Evolutionary conservation across 2,888 invertebrate species (phyloP), one percentile per base, ranked within the genome.

Genomic region (Drosophila koepferae): DNA sequence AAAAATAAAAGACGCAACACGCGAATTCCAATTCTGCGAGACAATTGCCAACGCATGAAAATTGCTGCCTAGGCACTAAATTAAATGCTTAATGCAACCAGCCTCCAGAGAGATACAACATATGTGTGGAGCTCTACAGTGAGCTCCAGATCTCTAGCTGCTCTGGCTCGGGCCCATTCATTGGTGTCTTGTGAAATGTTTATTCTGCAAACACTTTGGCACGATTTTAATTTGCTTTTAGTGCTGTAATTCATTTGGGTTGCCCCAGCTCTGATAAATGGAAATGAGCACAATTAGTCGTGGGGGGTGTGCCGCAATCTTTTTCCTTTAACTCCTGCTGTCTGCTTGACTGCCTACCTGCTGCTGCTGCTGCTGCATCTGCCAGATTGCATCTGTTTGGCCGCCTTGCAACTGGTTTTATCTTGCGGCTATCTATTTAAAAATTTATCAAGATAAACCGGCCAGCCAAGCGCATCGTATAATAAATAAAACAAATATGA

Each of bases 281-380:
- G 83, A 86, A 89, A 84, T 84, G 86, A 80, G 86, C 65, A 74
- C 89, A 84, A 84, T 84, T 89, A 89, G 84, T 89, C 78, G 89
- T 89, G 89, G 84, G 84, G 84, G 84, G 84, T 86, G 87, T 85
- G 67, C 65, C 74, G 18, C 51, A 44, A 44, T 41, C 51, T 36
- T 16, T 49, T 48, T 6, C 40, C 51, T 51, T 51, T 36, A 23
- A 41, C 12, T 41, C n/a, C 18, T 40, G 14, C 10, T 40, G 44
- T 23, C 48, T 14, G n/a, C 31, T 31, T n/a, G 49, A 5, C 49
- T 49, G 31, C 31, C 31, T 31, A 31, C 28, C 49, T 49, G n/a
- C 2, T 28, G 28, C 23, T 28, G 28, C 20, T 20, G 58, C 46
- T 38, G n/a, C 38, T 34, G 40, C 34, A 14, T 14, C 28, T n/a